These are phyloP conservation scores for Alligator sinensis DNA, from an alignment of 2,113 vertebrate genomes.

Conservation along the genomic window DNA sequence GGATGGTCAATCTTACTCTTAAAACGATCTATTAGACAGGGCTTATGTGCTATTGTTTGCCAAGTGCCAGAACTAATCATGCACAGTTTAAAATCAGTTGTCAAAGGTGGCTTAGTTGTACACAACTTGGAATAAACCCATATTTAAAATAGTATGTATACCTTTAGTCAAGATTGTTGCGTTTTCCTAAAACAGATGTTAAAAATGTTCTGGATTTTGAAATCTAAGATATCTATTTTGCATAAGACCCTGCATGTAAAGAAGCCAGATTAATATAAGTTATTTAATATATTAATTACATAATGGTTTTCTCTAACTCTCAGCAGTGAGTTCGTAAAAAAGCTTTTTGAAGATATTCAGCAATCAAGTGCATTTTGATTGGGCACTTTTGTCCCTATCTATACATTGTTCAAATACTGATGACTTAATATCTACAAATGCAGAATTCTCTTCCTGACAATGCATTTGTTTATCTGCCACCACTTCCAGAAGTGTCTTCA, in stretches of 20 bases:
- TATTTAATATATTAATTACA: no score
- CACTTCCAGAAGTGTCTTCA: not conserved
- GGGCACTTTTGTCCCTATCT: not conserved
- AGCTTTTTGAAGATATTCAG: constrained; percentile 55
- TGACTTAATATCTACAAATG: not conserved
- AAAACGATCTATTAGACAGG: not conserved
- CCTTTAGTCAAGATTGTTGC: not conserved
- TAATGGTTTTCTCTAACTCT: no score
- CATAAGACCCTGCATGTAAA: not conserved
- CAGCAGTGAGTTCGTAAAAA: no score
- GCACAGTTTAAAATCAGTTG: not conserved
- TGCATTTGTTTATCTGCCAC: not conserved
- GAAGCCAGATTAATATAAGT: no score
- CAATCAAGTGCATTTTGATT: not conserved
- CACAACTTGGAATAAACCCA: not conserved
- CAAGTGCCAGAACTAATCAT: not conserved
- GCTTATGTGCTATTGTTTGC: not conserved
- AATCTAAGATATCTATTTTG: not conserved
- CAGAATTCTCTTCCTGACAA: not conserved
- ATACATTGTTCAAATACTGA: not conserved
- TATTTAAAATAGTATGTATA: not conserved
- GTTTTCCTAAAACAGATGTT: not conserved
- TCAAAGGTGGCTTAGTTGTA: not conserved
- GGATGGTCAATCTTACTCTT: not conserved
- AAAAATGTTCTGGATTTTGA: not conserved